Base-by-base conservation (phyloP, 2,888 invertebrate species). In the Heteromyza rotundicornis region DNA sequence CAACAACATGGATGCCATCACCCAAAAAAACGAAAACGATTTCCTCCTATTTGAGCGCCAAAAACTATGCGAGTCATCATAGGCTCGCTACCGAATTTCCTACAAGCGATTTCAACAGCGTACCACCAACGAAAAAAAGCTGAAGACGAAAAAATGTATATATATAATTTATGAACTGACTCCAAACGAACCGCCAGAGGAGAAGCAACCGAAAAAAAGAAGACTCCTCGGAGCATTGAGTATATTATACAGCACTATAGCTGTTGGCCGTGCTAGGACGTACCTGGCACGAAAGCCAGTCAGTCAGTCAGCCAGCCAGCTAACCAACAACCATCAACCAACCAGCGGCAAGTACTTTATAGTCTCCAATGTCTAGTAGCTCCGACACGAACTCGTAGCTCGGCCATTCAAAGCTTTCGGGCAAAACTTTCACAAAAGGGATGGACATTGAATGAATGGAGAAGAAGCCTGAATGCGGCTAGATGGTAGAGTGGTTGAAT, bases 281-380 rank as follows among this genome's bases (percentile, higher is more conserved):
- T 78, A 73, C 74, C 77, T 67, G 74, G 74, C 73, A 78, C 78
- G 70, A 75, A 65, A 65, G 51, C 65, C 59, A 64, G 49, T 62
- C 62, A 62, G 51, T 56, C 58, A 57, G 53, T 32, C 32, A 64
- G 40, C 59, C 51, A 63, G 40, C 57, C 59, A 67, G 35, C 60
- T 64, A 62, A 44, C 60, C 52, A 54, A 58, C 62, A 67, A 56
- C 54, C 60, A 63, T 60, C 63, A 64, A 55, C 49, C 64, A 62
- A 27, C 54, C 63, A 57, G 27, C 32, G 49, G 54, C 57, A 57
- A 40, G 50, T 63, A 36, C 35, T 63, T 63, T 63, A 59, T 57
- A 47, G 63, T 44, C 57, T 44, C 52, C 53, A 32, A 22, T 47
- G 53, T 44, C 23, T 57, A 52, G 57, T 3, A n/a, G 63, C 51